Base-by-base conservation (phyloP, 2,113 vertebrate species). In the Emydura subglobosa region DNA sequence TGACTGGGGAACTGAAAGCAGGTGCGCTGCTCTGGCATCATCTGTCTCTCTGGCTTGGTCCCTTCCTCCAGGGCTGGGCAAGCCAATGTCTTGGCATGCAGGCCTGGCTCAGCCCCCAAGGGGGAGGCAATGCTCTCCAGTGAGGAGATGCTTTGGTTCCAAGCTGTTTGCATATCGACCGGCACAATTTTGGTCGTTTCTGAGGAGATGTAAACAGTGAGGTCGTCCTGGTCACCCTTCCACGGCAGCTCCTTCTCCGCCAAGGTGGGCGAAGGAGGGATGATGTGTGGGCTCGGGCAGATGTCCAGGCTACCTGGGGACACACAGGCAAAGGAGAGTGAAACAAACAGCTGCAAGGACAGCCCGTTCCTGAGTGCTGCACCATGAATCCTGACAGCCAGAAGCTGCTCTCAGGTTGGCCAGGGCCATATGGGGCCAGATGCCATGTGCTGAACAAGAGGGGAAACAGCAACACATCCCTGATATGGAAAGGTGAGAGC, bases 61-160 rank as follows among this genome's bases (percentile, higher is more conserved):
- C 90, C 59, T 94, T 98, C 92, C 42, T 98, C 95, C 90, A 98
- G 97, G 31, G 98, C 97, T 25, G 98, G 97, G 51, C 98, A 98
- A 91, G 97, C 83, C 0, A 95, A 97, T 51, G 96, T 98, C 74
- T 98, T 93, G 9, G 98, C 98, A 13, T 98, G 98, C 88, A 98
- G 97, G 95, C n/a, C 34, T 2, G 96, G 98, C n/a, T 98, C 92
- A 0, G 95, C 96, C n/a, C 98, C 98, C 0, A 99, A 98, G 0
- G 99, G 99, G 5, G 99, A 99, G n/a, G 99, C 98, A 9, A 99
- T 97, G 97, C 99, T 99, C 97, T 99, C 99, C 94, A 99, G 97
- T 74, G 99, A 99, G 3, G 99, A 99, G 96, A 99, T 99, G 98
- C 99, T 99, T 98, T 99, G 99, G 97, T 99, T 99, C 99, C 99